Percentiles rank a stretch among this genome's conserved stretches.
Evolutionary conservation across 1,140 invertebrate species (phyloP).

Genomic region (Campoletis sonorensis): DNA sequence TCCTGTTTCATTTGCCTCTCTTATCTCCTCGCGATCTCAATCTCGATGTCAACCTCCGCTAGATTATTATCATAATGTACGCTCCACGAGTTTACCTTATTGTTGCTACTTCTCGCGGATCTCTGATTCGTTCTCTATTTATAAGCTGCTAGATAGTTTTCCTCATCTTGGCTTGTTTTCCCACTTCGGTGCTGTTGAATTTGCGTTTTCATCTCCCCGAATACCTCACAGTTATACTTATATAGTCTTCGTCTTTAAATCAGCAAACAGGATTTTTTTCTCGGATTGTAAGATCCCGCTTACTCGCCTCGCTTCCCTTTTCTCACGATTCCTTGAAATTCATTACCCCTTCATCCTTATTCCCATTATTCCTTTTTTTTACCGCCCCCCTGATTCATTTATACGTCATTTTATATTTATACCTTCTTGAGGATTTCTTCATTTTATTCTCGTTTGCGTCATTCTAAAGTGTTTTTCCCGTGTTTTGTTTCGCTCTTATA

Average conservation of each 20-base stretch:
- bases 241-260: background rate
- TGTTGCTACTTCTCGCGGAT: background rate
- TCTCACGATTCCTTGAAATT: conserved; percentile 42
- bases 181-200: background rate
- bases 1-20: too few relatives aligned
- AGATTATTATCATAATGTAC: background rate
- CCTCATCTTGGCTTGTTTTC: background rate
- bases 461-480: background rate
- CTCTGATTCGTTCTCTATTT: background rate
- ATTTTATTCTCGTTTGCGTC: too few relatives aligned
- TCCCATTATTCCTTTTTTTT: conserved; percentile 37
- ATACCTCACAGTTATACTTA: background rate
- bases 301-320: background rate
- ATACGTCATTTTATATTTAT: background rate
- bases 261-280: background rate
- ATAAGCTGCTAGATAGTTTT: background rate
- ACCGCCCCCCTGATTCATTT: background rate
- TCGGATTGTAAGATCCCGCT: background rate
- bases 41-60: background rate
- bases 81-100: background rate
- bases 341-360: conserved; percentile 43
- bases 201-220: background rate
- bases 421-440: background rate
- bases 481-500: too few relatives aligned
- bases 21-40: background rate